A percentile compares a stretch with the other conserved stretches of the same genome.
Conservation (phyloP, 2,113 vertebrate genomes). For the Daphoenositta chrysoptera region DNA sequence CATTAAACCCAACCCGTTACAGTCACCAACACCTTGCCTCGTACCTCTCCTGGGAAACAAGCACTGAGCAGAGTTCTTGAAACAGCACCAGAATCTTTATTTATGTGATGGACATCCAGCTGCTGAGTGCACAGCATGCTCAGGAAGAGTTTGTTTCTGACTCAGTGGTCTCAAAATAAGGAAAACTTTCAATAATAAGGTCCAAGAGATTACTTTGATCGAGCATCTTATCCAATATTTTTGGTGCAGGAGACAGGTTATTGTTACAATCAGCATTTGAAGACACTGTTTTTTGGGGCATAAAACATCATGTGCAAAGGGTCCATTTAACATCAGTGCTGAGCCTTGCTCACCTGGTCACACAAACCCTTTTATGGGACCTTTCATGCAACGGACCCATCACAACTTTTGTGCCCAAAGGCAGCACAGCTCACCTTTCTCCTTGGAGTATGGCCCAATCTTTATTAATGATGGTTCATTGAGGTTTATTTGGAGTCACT, state of each 20-base stretch:
- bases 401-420: neutral
- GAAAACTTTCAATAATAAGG: neutral
- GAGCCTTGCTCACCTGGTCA: neutral
- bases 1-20: too few species aligned
- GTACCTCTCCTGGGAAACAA: neutral
- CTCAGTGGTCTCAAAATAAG: neutral
- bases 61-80: neutral
- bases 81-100: neutral
- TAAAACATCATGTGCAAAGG: neutral
- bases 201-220: neutral
- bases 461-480: neutral
- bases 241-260: neutral
- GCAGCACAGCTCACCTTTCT: neutral
- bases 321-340: neutral
- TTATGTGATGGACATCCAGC: neutral
- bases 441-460: neutral
- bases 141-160: neutral
- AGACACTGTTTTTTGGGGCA: neutral
- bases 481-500: neutral
- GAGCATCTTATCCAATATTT: neutral
- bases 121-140: neutral
- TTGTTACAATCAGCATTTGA: neutral
- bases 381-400: neutral
- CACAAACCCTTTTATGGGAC: neutral
- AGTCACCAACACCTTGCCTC: neutral